A percentile compares a stretch with the other conserved stretches of the same genome.
phyloP scores from a whole-genome alignment of 2,113 vertebrate genomes.

The Notechis scutatus region DNA sequence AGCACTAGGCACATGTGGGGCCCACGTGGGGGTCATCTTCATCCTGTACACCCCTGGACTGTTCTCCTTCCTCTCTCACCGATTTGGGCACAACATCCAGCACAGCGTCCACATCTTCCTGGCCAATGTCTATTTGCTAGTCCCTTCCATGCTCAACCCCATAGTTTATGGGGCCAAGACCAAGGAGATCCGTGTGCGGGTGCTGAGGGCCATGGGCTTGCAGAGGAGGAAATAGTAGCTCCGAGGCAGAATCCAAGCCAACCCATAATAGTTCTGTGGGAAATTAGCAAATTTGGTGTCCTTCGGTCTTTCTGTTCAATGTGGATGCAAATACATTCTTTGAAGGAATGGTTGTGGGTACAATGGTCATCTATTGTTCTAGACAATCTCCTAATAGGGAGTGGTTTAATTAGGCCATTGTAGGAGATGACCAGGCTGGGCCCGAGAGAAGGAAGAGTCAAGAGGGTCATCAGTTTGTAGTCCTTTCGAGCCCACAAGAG shows the following conservation, averaged over 20 bases:
- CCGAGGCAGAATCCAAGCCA: neutral
- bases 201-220: neutral
- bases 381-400: neutral
- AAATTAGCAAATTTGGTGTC: neutral
- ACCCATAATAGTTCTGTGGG: neutral
- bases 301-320: neutral
- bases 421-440: neutral
- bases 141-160: constrained; percentile 63
- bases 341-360: neutral
- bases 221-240: neutral
- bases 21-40: constrained; percentile 65
- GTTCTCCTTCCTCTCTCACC: constrained; percentile 62
- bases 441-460: neutral
- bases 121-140: constrained; percentile 59
- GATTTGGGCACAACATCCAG: constrained; percentile 51
- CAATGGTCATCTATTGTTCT: neutral
- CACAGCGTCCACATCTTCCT: constrained; percentile 48
- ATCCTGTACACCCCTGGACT: constrained; percentile 58
- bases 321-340: neutral
- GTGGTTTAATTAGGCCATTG: neutral
- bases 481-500: neutral
- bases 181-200: constrained; percentile 45
- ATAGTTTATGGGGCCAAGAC: constrained; percentile 64
- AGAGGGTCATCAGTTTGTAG: neutral
- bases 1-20: constrained; percentile 59